Base-by-base conservation (phyloP, 2,888 invertebrate genomes). In the Drosophila fulvimacula region DNA sequence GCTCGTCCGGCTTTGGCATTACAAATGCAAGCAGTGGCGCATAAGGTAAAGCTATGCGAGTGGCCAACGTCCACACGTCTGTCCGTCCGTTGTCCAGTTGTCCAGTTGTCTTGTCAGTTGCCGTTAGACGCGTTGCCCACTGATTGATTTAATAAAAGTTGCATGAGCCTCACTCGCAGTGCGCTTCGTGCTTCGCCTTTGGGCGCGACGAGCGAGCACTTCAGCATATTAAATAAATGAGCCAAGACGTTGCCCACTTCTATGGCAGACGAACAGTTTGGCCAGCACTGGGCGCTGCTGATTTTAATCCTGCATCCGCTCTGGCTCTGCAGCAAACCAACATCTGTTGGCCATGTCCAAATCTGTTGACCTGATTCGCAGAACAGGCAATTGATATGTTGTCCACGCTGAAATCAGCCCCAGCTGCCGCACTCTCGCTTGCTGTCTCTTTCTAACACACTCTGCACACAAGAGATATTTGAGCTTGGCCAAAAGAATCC, bases 71-170 rank as follows among this genome's bases (percentile, higher is more conserved):
- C 52, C 57, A 44, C 38, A 59, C 38, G 49, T 52, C 17, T 58
- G 10, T 82, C 82, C 62, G 21, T 27, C 32, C 13, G 32, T 7
- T 7, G 52, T 42, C 56, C 41, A 4, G 24, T 3, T 27, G 13
- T 27, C 39, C 39, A 61, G 53, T 59, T 84, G 86, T 82, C 82
- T 66, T 89, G 86, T 82, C 85, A 78, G 75, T 76, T 69, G 78
- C 87, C 90, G 87, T 87, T 89, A 89, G 74, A 74, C 62, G 68
- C 67, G 55, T 69, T 79, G 74, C 71, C 81, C 76, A 71, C 88
- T 89, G 86, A 86, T 89, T 89, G 89, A 86, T 86, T 89, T 87
- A 80, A 86, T 84, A 84, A 84, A 87, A 85, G 60, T 82, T 79
- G 73, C 88, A 76, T 78, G 79, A 78, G 79, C 52, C 41, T 27